Evolutionary conservation across 2,797 vertebrate species (phyloP).

Genomic region (Cuniculus paca): DNA sequence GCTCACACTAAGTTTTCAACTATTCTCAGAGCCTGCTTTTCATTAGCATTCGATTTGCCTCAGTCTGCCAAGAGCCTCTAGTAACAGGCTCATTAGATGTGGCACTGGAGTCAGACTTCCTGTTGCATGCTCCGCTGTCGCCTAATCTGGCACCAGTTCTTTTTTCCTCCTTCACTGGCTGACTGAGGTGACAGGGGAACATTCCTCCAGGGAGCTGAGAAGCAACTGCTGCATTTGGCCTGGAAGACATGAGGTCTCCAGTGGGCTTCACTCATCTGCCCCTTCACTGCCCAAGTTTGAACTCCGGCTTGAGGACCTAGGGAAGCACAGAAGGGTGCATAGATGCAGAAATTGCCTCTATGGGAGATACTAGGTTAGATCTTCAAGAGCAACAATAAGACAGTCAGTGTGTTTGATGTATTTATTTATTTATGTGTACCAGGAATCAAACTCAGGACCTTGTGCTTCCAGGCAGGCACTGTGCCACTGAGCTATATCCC

Average conservation of each 20-base stretch:
- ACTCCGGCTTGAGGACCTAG: background rate
- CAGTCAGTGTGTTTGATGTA: background rate
- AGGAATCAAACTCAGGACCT: too few species aligned
- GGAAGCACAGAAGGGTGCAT: background rate
- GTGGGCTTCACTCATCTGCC: background rate
- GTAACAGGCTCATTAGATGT: constrained; percentile 69
- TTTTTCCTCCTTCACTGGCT: background rate
- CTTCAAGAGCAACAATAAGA: background rate
- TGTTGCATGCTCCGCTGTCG: background rate
- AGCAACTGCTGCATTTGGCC: background rate
- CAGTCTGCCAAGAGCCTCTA: constrained; percentile 64
- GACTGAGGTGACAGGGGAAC: constrained; percentile 40
- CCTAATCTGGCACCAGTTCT: constrained; percentile 24
- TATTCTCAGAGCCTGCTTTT: constrained; percentile 72
- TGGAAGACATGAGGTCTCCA: background rate
- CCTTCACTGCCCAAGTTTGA: background rate
- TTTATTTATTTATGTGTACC: too few species aligned
- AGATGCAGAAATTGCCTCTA: background rate
- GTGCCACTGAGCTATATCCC: too few species aligned
- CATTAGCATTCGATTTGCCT: constrained; percentile 63
- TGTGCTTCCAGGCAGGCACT: too few species aligned
- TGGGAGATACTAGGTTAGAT: background rate
- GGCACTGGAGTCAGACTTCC: constrained; percentile 50
- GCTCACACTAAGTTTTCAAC: constrained; percentile 32
- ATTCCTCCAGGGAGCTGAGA: background rate